phyloP scores from a whole-genome alignment of 2,888 invertebrate species.

The Lamellibrachia columna region DNA sequence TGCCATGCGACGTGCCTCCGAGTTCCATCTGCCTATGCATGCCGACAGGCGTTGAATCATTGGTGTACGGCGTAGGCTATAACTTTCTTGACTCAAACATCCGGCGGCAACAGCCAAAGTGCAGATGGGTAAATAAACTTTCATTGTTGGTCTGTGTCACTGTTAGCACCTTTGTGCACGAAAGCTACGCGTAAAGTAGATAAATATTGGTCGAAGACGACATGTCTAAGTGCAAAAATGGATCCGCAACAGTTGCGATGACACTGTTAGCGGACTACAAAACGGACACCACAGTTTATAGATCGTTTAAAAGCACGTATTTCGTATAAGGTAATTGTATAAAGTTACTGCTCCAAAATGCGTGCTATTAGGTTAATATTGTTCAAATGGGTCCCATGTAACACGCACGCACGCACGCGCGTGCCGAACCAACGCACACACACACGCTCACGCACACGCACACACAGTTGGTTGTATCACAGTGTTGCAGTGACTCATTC shows the following conservation, averaged over 20 bases:
- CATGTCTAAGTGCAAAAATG: not conserved
- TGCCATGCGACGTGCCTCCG: not conserved
- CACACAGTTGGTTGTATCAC: not conserved
- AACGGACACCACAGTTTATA: too few species aligned
- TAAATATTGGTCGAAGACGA: not conserved
- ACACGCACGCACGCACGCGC: not conserved
- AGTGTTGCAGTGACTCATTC: not conserved
- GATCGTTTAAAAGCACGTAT: too few species aligned
- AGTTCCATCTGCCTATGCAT: not conserved
- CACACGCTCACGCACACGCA: not conserved
- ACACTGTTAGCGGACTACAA: not conserved
- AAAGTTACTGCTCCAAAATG: too few species aligned
- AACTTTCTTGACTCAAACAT: not conserved
- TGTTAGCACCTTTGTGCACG: not conserved
- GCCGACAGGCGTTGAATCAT: not conserved
- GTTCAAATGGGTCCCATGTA: not conserved
- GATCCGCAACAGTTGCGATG: not conserved
- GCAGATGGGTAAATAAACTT: not conserved
- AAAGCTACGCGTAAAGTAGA: not conserved
- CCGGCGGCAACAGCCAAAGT: not conserved
- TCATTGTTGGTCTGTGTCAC: not conserved
- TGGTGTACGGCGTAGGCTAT: not conserved
- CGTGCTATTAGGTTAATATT: too few species aligned
- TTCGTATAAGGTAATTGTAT: too few species aligned
- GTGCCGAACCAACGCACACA: not conserved